Evolutionary conservation across 2,113 vertebrate genomes (phyloP).

Genomic region (Phalacrocorax brasilianus): DNA sequence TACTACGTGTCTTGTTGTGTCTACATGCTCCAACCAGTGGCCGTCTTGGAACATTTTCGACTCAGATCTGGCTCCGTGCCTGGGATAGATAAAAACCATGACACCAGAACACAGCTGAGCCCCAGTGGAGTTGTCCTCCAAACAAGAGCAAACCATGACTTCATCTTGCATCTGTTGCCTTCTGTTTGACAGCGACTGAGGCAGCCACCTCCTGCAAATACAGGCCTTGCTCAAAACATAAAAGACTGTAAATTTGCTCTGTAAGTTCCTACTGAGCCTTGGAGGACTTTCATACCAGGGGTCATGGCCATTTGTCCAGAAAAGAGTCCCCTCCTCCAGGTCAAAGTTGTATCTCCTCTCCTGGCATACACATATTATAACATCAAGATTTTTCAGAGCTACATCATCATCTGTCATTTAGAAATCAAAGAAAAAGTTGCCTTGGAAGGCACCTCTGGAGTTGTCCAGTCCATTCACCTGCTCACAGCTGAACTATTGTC

Average conservation of each 20-base stretch:
- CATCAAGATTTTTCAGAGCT: not conserved
- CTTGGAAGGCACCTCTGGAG: not conserved
- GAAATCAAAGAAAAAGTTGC: not conserved
- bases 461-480: not conserved
- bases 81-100: not conserved
- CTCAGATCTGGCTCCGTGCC: not conserved
- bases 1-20: not conserved
- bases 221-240: not conserved
- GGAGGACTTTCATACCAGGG: not conserved
- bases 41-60: not conserved
- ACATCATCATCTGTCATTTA: not conserved
- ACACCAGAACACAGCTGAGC: not conserved
- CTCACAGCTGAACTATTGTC: not conserved
- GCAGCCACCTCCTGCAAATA: not conserved
- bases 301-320: not conserved
- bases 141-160: not conserved
- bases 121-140: not conserved
- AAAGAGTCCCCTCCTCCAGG: not conserved
- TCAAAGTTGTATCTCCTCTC: not conserved
- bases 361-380: not conserved
- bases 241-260: not conserved
- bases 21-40: not conserved
- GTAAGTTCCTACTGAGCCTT: not conserved
- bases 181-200: not conserved
- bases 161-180: not conserved